Evolutionary conservation across 2,797 vertebrate species (phyloP), one percentile per base, ranked within the genome.

Genomic region (Microctenopoma steveboyesi): DNA sequence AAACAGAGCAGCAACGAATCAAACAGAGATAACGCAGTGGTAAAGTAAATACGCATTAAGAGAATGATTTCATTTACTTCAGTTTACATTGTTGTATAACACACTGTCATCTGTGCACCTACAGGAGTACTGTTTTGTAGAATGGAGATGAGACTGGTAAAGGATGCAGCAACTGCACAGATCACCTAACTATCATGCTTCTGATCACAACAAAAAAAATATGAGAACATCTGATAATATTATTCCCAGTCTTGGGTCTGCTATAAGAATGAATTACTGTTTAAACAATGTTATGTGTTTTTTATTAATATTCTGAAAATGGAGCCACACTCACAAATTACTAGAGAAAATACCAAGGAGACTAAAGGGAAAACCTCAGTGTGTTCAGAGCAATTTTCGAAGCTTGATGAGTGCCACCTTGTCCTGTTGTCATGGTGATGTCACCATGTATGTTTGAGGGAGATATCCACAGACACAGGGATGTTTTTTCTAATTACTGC

Each of bases 371-470:
- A 64, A 63, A 53, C 50, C 46, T 71, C 3, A 42, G 33, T 7
- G 22, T 33, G 12, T 61, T 61, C 46, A 42, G 5, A 40, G 37
- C 4, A 67, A 74, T 65, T 33, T 71, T 74, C 60, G 18, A 7
- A 74, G 61, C 49, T 46, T 59, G 53, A 33, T 2, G 15, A 83
- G 56, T 56, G 37, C 55, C 54, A 72, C 59, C 52, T 62, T 57
- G 50, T 75, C 65, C 53, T 51, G 83, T 88, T 83, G 88, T 82
- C 82, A 86, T 87, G 79, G 88, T 62, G 81, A 89, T 82, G 60
- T 81, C 61, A 60, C 43, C 61, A 13, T 50, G 58, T 51, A 55
- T 73, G 63, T 80, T 57, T n/a, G 30, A 50, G 45, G 37, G 33
- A 84, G 74, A 86, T 76, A 75, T 47, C 68, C 45, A 25, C 39